These are phyloP conservation scores for Lysiphlebus fabarum DNA, from an alignment of 1,140 invertebrate species.

Conservation along the genomic window DNA sequence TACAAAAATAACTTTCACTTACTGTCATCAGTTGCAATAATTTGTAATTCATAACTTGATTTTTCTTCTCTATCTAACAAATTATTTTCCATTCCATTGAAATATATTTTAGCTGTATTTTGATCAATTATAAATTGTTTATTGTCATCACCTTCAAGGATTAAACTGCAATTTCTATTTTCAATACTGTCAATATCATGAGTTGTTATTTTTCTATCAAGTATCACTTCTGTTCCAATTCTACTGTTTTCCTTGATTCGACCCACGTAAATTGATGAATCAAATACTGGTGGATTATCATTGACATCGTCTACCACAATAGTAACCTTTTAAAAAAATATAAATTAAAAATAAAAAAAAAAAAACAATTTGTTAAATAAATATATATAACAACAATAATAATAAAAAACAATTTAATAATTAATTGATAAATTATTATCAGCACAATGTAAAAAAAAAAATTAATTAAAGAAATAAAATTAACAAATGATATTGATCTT, in stretches of 20 bases:
- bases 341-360: too few species aligned
- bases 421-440: neutral
- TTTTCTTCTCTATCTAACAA: slow-evolving; percentile 72
- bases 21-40: slow-evolving; percentile 71
- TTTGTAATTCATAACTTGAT: slow-evolving; percentile 64
- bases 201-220: slow-evolving; percentile 65
- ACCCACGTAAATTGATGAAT: slow-evolving; percentile 69
- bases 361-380: neutral
- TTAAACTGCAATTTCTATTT: slow-evolving; percentile 72
- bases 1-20: slow-evolving; percentile 22
- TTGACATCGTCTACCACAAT: slow-evolving; percentile 85
- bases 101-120: slow-evolving; percentile 64
- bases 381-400: too few species aligned
- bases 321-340: slow-evolving; percentile 64
- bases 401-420: neutral
- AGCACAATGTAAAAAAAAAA: neutral
- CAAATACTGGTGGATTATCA: slow-evolving; percentile 84
- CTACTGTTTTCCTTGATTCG: slow-evolving; percentile 75
- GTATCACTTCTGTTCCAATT: slow-evolving; percentile 68
- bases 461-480: neutral
- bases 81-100: slow-evolving; percentile 52
- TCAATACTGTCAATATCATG: slow-evolving; percentile 75
- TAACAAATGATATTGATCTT: slow-evolving; percentile 5
- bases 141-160: slow-evolving; percentile 65
- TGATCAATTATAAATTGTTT: slow-evolving; percentile 75